A percentile compares a stretch with the other conserved stretches of the same genome.
phyloP scores from a whole-genome alignment of 2,888 invertebrate genomes.

The Caenorhabditis becei region DNA sequence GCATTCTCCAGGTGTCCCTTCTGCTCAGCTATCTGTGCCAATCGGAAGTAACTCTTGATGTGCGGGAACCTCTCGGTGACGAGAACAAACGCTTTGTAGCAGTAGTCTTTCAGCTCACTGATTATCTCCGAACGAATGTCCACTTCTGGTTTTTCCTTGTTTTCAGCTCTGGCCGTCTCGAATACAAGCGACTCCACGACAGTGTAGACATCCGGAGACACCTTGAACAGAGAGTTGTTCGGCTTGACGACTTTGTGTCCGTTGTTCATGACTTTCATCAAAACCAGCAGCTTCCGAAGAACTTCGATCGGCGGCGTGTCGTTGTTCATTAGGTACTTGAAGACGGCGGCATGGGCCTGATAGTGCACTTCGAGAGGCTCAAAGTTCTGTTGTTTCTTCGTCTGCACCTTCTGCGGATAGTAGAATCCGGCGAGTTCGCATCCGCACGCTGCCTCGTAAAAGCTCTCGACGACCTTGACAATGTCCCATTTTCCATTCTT shows the following conservation, averaged over 20 bases:
- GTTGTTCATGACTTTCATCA: conserved; percentile 46
- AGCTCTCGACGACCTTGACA: conserved; percentile 65
- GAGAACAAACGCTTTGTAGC: conserved; percentile 64
- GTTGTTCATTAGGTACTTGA: conserved; percentile 57
- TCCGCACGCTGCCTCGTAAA: conserved; percentile 72
- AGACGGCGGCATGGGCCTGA: conserved; percentile 65
- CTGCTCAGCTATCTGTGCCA: conserved; percentile 65
- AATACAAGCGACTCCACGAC: conserved; percentile 23
- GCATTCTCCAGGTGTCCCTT: conserved; percentile 49
- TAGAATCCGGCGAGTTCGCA: conserved; percentile 67
- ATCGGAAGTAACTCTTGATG: conserved; percentile 68
- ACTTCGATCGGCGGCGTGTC: conserved; percentile 45
- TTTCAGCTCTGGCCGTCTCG: not conserved
- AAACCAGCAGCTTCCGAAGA: conserved; percentile 40
- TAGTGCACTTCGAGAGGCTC: conserved; percentile 74
- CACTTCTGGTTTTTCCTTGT: not conserved
- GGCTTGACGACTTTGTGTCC: conserved; percentile 57
- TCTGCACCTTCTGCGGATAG: conserved; percentile 65
- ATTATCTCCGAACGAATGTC: not conserved
- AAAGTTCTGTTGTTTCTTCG: conserved; percentile 68
- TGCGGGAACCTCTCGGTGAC: conserved; percentile 70
- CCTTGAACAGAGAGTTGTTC: conserved; percentile 54
- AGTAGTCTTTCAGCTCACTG: conserved; percentile 60
- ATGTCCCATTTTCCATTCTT: conserved; percentile 52
- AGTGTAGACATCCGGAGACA: conserved; percentile 46